A percentile compares a stretch with the other conserved stretches of the same genome.
Evolutionary conservation across 2,113 vertebrate genomes (phyloP).

Genomic region (Hystrix cristata): DNA sequence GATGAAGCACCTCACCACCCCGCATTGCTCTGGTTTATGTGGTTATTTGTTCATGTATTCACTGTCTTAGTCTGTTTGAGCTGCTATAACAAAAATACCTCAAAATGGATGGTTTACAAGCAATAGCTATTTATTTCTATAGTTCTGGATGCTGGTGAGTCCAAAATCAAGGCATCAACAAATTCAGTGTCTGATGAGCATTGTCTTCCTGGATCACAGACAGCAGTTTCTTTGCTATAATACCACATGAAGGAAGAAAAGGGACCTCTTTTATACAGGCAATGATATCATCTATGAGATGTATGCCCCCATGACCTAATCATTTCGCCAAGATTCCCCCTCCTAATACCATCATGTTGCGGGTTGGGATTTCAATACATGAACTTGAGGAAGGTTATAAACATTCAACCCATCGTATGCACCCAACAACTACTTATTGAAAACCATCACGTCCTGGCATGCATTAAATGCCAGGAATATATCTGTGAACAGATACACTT

Average conservation of each 20-base stretch:
- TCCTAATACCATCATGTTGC: not conserved
- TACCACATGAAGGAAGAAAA: not conserved
- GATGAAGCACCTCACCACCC: not conserved
- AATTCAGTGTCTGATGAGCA: not conserved
- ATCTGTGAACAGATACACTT: not conserved
- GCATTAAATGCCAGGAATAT: not conserved
- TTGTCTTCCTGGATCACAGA: not conserved
- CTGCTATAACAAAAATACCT: not conserved
- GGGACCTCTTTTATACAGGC: not conserved
- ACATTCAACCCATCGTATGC: not conserved
- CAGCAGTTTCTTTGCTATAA: not conserved
- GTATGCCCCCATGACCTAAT: not conserved
- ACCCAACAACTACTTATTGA: not conserved
- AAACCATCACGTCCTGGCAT: not conserved
- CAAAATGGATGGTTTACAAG: not conserved
- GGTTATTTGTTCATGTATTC: not conserved
- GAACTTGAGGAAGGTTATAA: not conserved
- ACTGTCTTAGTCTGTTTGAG: not conserved
- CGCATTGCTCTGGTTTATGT: not conserved
- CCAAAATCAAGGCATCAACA: not conserved
- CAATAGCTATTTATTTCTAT: not conserved
- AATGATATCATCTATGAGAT: not conserved
- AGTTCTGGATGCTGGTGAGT: not conserved
- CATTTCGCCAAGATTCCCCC: not conserved
- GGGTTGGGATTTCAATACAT: not conserved